Base-by-base conservation (phyloP, 2,888 invertebrate genomes). In the Hydriomena furcata region DNA sequence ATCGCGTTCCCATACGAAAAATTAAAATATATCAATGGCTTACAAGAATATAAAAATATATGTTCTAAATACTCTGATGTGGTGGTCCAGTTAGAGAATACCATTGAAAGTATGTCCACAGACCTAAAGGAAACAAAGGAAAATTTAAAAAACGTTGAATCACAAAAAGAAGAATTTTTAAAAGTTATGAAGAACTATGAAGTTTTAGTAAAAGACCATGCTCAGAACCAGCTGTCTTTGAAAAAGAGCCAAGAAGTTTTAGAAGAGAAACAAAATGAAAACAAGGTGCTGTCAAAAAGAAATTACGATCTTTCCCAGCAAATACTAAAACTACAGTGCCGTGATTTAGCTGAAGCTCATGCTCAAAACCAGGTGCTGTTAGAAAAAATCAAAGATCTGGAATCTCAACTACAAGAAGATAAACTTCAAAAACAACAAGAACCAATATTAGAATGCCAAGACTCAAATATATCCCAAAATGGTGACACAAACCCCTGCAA, bases 21-120 rank as follows among this genome's bases (percentile, higher is more conserved):
- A 21, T 40, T 21, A 7, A 52, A 52, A 25, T 48, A 47, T 31
- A 40, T 43, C 0, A 47, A 47, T 5, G 10, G n/a, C 11, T 23
- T 52, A 20, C 30, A 43, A 17, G 38, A 47, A 52, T 52, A 52
- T 30, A 52, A 44, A 43, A 21, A 13, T 4, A 38, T 52, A 4
- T 52, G 52, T 17, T 47, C 52, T 1, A 47, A 47, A 21, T 47
- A 47, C 24, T 34, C 34, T n/a, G 30, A 47, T 25, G 30, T 52
- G 10, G 34, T 24, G 4, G 8, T 34, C n/a, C 43, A 38, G 11
- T 12, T 52, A 25, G 52, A 52, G 25, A 30, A 28, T 12, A 32
- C 42, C 1, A 30, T 48, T 27, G 38, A 47, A 35, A 24, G 30
- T 31, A 32, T 47, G 25, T 47, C 52, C 7, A 21, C 11, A n/a